phyloP scores from a whole-genome alignment of 2,797 vertebrate genomes.

The Acipenser ruthenus region DNA sequence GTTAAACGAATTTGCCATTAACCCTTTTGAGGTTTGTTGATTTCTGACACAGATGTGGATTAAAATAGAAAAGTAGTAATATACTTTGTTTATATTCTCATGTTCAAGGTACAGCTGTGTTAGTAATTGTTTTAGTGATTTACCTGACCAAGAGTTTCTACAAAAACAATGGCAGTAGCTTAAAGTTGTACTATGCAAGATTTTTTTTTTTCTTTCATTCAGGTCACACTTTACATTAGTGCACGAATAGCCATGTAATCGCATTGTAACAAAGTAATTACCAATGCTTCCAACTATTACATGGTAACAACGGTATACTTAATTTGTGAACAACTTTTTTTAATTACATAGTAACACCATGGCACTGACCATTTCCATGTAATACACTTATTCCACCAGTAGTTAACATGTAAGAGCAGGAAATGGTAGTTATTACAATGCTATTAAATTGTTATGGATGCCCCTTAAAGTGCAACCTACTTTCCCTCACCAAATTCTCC shows the following conservation, averaged over 20 bases:
- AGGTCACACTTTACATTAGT: background rate
- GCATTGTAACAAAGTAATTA: background rate
- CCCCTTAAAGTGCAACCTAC: constrained; percentile 23
- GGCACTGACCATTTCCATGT: too few relatives aligned
- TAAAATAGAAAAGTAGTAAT: constrained; percentile 4
- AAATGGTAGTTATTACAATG: too few relatives aligned
- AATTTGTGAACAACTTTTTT: too few relatives aligned
- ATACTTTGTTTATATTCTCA: background rate
- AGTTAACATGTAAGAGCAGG: too few relatives aligned
- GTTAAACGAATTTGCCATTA: constrained; percentile 12
- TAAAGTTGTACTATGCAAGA: background rate
- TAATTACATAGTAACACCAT: too few relatives aligned
- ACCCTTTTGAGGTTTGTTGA: constrained; percentile 11
- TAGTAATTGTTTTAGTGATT: too few relatives aligned
- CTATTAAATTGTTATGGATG: background rate
- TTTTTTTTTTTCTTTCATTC: background rate
- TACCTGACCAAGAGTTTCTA: background rate
- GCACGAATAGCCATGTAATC: background rate
- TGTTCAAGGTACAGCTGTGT: too few relatives aligned
- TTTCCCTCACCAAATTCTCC: background rate
- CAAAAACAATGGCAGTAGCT: background rate
- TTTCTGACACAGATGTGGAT: constrained; percentile 3
- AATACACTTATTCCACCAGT: too few relatives aligned
- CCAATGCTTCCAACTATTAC: background rate
- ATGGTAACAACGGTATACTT: background rate